Evolutionary conservation across 1,140 invertebrate genomes (phyloP), one percentile per base, ranked within the genome.

Genomic region (Aphis craccivora): DNA sequence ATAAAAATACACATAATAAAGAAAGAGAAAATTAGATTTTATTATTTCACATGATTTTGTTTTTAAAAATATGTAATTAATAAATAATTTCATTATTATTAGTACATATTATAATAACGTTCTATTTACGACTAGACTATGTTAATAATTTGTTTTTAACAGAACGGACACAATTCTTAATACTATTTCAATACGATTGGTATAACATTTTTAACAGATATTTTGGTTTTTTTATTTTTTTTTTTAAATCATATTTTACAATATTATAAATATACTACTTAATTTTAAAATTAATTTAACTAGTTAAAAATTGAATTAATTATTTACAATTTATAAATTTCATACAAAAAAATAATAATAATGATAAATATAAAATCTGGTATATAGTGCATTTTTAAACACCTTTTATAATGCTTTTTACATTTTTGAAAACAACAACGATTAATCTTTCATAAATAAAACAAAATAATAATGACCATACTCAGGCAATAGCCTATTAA

Each of bases 51-150:
- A 92, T 11, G 30, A 76, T 76, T 91, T 76, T n/a, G 43, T 91
- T 76, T 91, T 90, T 67, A 90, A 37, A 76, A 76, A 76, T 76
- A 91, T 37, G 48, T 81, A 76, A 81, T 91, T 81, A 91, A 91
- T 67, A 81, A 91, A 81, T 91, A 91, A 81, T 91, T 45, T 35
- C 67, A 81, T 91, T 91, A 91, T 91, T 91, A 91, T 67, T 76
- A 67, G 60, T 67, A 67, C 60, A 67, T 91, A 81, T n/a, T 48
- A 91, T 81, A 91, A 91, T 91, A 91, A 81, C n/a, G 0, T 81
- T 91, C 67, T 91, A 60, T 91, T 92, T 92, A 55, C 67, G 91
- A 92, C 91, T 92, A 92, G 91, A 92, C 91, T 92, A 92, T 92
- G 91, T 92, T 92, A 92, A 92, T 92, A 92, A 90, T 90, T 90